Evolutionary conservation across 2,888 invertebrate species (phyloP).

Genomic region (Acanthopleura granulata): DNA sequence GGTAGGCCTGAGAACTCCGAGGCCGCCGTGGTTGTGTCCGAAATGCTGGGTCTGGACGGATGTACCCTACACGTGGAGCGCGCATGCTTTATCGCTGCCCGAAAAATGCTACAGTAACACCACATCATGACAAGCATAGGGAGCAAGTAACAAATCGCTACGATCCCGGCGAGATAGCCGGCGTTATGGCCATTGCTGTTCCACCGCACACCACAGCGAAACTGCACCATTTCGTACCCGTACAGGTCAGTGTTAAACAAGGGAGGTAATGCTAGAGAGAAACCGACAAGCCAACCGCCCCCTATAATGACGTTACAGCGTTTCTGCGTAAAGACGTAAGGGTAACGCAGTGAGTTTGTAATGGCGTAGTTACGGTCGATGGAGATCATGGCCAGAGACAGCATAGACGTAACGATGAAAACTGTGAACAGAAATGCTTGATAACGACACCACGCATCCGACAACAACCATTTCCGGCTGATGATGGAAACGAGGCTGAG

Average conservation of each 20-base stretch:
- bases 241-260: constrained; percentile 39
- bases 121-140: constrained; percentile 42
- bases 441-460: constrained; percentile 40
- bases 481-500: constrained; percentile 43
- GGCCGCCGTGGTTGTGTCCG: constrained; percentile 22
- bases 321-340: constrained; percentile 45
- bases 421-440: constrained; percentile 47
- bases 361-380: constrained; percentile 55
- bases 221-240: constrained; percentile 36
- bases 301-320: constrained; percentile 38
- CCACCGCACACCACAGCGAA: constrained; percentile 42
- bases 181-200: constrained; percentile 27
- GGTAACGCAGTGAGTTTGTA: constrained; percentile 49
- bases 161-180: constrained; percentile 28
- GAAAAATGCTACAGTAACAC: constrained; percentile 50
- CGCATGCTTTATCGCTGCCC: constrained; percentile 47
- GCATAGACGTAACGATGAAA: constrained; percentile 40
- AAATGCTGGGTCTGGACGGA: constrained; percentile 31
- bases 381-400: constrained; percentile 44
- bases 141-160: constrained; percentile 28
- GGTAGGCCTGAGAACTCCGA: constrained; percentile 31
- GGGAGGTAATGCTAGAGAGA: constrained; percentile 41
- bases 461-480: constrained; percentile 34
- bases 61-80: constrained; percentile 39
- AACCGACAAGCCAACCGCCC: constrained; percentile 38